A percentile compares a stretch with the other conserved stretches of the same genome.
Evolutionary conservation across 1,140 invertebrate species (phyloP).

Genomic region (Zelostemma sp.): DNA sequence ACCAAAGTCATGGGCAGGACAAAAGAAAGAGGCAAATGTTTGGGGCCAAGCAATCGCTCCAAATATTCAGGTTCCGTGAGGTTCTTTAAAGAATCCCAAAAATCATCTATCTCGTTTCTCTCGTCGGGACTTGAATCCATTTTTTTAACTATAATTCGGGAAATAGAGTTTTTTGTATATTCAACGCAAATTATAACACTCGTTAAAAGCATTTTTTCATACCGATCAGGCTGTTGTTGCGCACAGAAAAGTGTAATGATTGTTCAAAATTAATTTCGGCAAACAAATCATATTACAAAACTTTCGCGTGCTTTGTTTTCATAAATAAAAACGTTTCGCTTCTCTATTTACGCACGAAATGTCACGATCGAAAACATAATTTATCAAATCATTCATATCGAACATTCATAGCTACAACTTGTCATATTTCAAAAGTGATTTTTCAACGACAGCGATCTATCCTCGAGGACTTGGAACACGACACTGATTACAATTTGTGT

Average conservation of each 20-base stretch:
- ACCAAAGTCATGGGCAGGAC: constrained; percentile 78
- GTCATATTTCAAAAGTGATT: constrained; percentile 23
- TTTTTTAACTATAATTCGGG: no score
- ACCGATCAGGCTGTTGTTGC: no score
- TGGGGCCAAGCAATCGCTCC: constrained; percentile 61
- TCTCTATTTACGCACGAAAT: no score
- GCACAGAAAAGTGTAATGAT: no score
- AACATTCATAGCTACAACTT: background rate
- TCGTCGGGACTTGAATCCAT: constrained; percentile 22
- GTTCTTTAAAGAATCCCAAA: constrained; percentile 44
- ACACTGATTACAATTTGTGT: constrained; percentile 49
- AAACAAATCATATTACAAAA: no score
- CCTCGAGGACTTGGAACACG: constrained; percentile 31
- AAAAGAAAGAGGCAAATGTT: constrained; percentile 64
- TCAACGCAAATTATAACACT: no score
- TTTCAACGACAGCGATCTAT: constrained; percentile 27
- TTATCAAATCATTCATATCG: background rate
- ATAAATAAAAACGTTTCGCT: no score
- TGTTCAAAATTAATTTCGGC: no score
- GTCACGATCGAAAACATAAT: background rate
- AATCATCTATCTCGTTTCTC: constrained; percentile 3
- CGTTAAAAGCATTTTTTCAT: no score
- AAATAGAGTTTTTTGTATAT: no score
- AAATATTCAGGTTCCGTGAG: constrained; percentile 63
- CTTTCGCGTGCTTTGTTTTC: no score